Base-by-base conservation (phyloP, 2,113 vertebrate species). In the Saccopteryx bilineata region DNA sequence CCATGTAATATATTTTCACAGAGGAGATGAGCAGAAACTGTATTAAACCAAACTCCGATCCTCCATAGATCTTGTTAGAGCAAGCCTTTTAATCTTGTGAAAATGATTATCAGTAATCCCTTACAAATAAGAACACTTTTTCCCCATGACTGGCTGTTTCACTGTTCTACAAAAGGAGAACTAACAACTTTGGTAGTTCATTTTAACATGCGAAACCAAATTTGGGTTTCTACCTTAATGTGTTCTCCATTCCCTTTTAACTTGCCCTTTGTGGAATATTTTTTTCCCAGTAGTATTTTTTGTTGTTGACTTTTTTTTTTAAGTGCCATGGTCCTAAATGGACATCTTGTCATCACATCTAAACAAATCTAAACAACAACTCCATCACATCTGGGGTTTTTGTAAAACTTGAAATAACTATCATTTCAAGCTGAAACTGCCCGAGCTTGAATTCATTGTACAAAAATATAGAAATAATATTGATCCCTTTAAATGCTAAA, bases 211-310 rank as follows among this genome's bases (percentile, higher is more conserved):
- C 72, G 50, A 93, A 93, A 24, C 0, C 33, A 18, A 84, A 81
- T 88, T 96, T 87, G 79, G n/a, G 9, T 76, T 91, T 80, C 58
- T 65, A 86, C 33, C 18, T 92, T 71, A 69, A 60, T 48, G 18
- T 50, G 9, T 0, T 48, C 28, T n/a, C 5, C n/a, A 33, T 56
- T 81, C 33, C 39, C 12, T 71, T 93, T 68, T 72, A 23, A 50
- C 26, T 54, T 87, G 61, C 39, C 50, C n/a, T 81, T 81, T 76
- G 23, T 81, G 56, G 9, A 31, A 31, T 52, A 63, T 46, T 88
- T 92, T 28, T 26, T 24, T 15, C 33, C 58, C 17, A 81, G 26
- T 1, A 88, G 3, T 85, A 79, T 83, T 93, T 71, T 90, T 72
- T n/a, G 24, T 50, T 26, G 5, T 71, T 86, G 76, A 83, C 9